Conservation (phyloP, 2,888 invertebrate species). For the Acanthosepion pharaonis region DNA sequence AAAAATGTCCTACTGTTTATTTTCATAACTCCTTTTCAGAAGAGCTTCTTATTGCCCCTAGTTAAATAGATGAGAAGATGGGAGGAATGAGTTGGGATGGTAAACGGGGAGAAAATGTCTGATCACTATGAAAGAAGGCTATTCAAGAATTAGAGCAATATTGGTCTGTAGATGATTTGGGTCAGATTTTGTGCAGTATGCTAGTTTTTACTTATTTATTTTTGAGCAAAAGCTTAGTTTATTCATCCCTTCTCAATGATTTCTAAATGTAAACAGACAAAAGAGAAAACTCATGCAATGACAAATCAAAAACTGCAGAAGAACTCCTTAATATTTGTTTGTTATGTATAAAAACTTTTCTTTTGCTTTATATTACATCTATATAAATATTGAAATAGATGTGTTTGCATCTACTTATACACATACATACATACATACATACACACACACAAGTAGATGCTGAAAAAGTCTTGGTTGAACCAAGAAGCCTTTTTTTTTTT, state of each 20-base stretch:
- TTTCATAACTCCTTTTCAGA: not conserved
- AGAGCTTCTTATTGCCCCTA: not conserved
- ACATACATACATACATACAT: too few relatives aligned
- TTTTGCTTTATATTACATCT: not conserved
- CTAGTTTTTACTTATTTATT: not conserved
- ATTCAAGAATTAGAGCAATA: not conserved
- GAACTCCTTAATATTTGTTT: too few relatives aligned
- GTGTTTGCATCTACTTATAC: not conserved
- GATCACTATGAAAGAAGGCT: not conserved
- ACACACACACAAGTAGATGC: too few relatives aligned
- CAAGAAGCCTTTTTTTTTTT: too few relatives aligned
- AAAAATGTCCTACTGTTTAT: not conserved
- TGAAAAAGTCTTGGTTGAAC: too few relatives aligned
- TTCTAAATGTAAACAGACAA: too few relatives aligned
- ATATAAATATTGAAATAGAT: not conserved
- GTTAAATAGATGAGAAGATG: not conserved
- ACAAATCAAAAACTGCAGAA: too few relatives aligned
- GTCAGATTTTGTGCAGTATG: not conserved
- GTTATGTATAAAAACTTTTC: too few relatives aligned
- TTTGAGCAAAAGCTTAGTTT: not conserved
- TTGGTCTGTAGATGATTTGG: not conserved
- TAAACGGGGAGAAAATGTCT: not conserved
- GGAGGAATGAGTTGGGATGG: not conserved
- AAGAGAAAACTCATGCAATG: too few relatives aligned
- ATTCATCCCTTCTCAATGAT: not conserved